These are phyloP conservation scores for Teleopsis dalmanni DNA, from an alignment of 1,140 invertebrate genomes.

Conservation along the genomic window DNA sequence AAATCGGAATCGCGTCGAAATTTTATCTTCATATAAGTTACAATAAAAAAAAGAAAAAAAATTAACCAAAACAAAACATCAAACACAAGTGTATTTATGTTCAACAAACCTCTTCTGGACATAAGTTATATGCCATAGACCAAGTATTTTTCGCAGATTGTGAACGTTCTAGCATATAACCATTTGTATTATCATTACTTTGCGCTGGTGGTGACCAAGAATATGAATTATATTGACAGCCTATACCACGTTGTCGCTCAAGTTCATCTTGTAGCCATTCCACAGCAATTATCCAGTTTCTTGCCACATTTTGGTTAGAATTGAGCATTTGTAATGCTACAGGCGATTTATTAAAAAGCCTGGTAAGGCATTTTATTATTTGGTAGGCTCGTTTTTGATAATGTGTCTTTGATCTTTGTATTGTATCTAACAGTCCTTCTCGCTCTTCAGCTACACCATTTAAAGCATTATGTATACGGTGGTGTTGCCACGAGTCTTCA, in stretches of 20 bases:
- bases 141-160: conserved; percentile 86
- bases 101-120: conserved; percentile 63
- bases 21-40: no score
- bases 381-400: conserved; percentile 96
- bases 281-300: conserved; percentile 81
- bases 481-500: conserved; percentile 93
- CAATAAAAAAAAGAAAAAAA: background rate
- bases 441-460: conserved; percentile 86
- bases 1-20: no score
- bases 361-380: conserved; percentile 92
- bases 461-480: conserved; percentile 84
- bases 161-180: conserved; percentile 89
- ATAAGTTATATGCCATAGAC: conserved; percentile 73
- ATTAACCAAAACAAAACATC: background rate
- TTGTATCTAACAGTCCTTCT: conserved; percentile 89
- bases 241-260: conserved; percentile 57
- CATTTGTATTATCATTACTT: conserved; percentile 91
- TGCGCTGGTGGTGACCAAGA: conserved; percentile 90
- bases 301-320: conserved; percentile 65
- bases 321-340: conserved; percentile 67
- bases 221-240: conserved; percentile 61
- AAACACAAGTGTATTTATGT: background rate
- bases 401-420: conserved; percentile 83
- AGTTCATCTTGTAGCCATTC: conserved; percentile 94
- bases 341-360: conserved; percentile 77